Percentiles rank a stretch among this genome's conserved stretches.
These are phyloP conservation scores for Taenaris catops DNA, from an alignment of 2,888 invertebrate species.

Conservation along the genomic window DNA sequence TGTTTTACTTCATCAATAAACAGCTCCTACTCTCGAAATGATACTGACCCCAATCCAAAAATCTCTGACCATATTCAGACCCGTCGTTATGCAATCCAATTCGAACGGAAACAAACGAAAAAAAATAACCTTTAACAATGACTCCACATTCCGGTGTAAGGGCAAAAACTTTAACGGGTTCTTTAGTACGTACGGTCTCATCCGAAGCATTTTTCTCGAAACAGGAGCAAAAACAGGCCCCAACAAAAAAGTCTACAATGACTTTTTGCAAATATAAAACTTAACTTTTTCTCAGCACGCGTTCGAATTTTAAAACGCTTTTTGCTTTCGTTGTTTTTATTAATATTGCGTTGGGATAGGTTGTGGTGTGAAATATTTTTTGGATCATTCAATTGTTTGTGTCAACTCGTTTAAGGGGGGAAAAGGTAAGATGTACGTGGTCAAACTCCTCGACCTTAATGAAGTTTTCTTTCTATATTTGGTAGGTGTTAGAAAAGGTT, in stretches of 20 bases:
- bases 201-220: conserved; percentile 48
- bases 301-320: conserved; percentile 59
- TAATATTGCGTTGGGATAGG: conserved; percentile 51
- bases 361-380: conserved; percentile 33
- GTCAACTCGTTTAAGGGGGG: no score
- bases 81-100: conserved; percentile 44
- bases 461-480: no score
- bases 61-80: conserved; percentile 31
- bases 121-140: conserved; percentile 41
- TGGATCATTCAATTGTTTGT: conserved; percentile 24
- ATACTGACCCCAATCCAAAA: conserved; percentile 7
- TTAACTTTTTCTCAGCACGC: conserved; percentile 68
- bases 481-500: no score
- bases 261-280: conserved; percentile 69
- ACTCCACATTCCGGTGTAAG: conserved; percentile 35
- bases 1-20: no score
- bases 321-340: conserved; percentile 45
- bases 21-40: no score
- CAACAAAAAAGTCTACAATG: conserved; percentile 56
- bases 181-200: conserved; percentile 36
- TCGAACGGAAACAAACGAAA: conserved; percentile 20
- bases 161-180: conserved; percentile 71
- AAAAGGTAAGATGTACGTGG: no score
- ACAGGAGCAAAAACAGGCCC: conserved; percentile 60
- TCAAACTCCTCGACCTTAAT: no score